Evolutionary conservation across 2,888 invertebrate genomes (phyloP), one percentile per base, ranked within the genome.

Genomic region (Epistrophe grossulariae): DNA sequence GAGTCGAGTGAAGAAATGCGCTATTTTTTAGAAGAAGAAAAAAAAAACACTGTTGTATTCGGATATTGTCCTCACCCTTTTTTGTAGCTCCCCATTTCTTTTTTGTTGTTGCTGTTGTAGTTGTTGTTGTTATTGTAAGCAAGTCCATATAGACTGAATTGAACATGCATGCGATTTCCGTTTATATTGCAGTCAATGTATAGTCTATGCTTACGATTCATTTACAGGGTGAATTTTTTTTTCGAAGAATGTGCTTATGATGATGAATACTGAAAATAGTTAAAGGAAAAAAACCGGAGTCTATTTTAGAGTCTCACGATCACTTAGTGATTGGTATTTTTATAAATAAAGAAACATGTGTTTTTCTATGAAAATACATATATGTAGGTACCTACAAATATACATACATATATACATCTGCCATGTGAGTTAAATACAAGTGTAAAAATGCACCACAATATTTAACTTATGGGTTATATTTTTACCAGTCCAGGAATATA

Each of bases 1-100:
- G 79, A 83, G 83, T 45, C 68, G 76, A 83, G 79, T 45, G 68
- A 83, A 80, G 74, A 82, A 87, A 79, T 87, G 84, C 79, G 84
- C 88, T 76, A 84, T 80, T 88, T 88, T 83, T 83, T 71, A 45
- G 71, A 68, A 64, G 6, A 52, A 50, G n/a, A 19, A 60, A 38
- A 59, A n/a, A 59, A 70, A 79, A 72, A 68, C 77, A 60, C 48
- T 72, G 62, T 71, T 84, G 60, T 72, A 76, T 76, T 72, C 64
- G n/a, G 31, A 31, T 50, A 50, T 50, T 38, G 55, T 70, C 70
- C 55, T 70, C 70, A 70, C 70, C 70, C 70, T 55, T 70, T 70
- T 70, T n/a, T 17, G 35, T 4, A 45, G 59, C 50, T 71, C 70
- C 62, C 73, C 40, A 24, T 24, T 24, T 24, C 24, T 24, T 24